Percentiles rank a stretch among this genome's conserved stretches.
phyloP scores from a whole-genome alignment of 2,888 invertebrate genomes.

The Mystacides longicornis region DNA sequence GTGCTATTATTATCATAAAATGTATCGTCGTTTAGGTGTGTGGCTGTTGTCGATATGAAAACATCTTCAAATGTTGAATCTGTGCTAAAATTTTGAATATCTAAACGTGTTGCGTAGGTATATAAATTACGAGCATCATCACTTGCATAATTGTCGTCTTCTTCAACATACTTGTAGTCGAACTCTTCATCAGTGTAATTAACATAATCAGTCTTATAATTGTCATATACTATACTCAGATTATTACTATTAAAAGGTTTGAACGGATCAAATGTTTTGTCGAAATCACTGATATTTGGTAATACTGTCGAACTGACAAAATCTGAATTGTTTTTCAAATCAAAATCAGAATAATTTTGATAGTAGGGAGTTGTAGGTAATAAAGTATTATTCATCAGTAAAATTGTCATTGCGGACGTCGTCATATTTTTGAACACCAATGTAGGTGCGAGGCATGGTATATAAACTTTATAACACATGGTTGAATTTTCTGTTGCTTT shows the following conservation, averaged over 20 bases:
- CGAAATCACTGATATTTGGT: background rate
- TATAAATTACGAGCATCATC: background rate
- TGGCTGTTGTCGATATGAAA: too few species aligned
- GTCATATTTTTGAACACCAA: conserved; percentile 28
- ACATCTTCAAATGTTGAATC: too few species aligned
- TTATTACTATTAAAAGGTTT: too few species aligned
- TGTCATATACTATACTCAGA: too few species aligned
- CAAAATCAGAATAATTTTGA: background rate
- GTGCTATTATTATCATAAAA: too few species aligned
- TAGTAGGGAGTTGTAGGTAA: conserved; percentile 4
- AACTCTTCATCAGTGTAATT: conserved; percentile 7
- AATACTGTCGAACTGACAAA: background rate
- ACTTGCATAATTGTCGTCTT: background rate
- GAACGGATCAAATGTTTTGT: background rate
- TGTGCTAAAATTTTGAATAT: background rate
- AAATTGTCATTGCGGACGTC: conserved; percentile 33
- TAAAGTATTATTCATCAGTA: conserved; percentile 14
- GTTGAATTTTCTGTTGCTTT: conserved; percentile 14
- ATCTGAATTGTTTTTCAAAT: background rate
- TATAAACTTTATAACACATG: conserved; percentile 34
- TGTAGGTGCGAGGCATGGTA: conserved; percentile 33
- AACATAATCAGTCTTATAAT: conserved; percentile 4
- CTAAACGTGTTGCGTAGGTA: background rate
- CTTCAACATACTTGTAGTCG: conserved; percentile 6
- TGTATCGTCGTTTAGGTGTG: too few species aligned